A percentile compares a stretch with the other conserved stretches of the same genome.
phyloP scores from a whole-genome alignment of 2,113 vertebrate species.

The Actenoides lindsayi region DNA sequence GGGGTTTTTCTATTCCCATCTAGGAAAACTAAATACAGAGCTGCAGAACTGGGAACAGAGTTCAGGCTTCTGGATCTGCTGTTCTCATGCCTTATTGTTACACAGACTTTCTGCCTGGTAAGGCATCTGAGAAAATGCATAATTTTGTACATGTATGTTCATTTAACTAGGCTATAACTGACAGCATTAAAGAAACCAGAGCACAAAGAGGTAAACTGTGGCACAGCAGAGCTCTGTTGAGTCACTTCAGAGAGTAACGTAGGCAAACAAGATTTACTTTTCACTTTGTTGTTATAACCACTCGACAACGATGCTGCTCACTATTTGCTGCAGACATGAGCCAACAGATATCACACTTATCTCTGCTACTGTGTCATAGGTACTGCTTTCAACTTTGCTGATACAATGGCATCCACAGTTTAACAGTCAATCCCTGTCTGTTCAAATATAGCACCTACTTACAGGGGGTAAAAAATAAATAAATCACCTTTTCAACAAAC shows the following conservation, averaged over 20 bases:
- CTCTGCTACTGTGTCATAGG: not conserved
- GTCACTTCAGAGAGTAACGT: not conserved
- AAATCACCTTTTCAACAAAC: not conserved
- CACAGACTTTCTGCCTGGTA: not conserved
- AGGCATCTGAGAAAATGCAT: not conserved
- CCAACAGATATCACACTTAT: not conserved
- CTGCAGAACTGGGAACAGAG: not conserved
- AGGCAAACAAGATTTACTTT: not conserved
- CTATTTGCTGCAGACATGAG: not conserved
- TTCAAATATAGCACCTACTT: not conserved
- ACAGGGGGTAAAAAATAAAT: not conserved
- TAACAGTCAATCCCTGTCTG: not conserved
- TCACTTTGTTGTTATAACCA: not conserved
- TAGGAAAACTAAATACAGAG: not conserved
- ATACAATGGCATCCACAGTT: not conserved
- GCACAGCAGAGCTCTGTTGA: not conserved
- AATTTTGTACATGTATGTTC: not conserved
- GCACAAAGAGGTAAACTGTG: not conserved
- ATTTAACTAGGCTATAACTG: not conserved
- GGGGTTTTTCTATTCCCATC: not conserved
- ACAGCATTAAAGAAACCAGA: not conserved
- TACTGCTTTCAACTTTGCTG: not conserved
- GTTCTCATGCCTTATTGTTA: not conserved
- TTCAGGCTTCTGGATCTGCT: not conserved
- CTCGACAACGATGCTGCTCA: not conserved